Percentiles rank a stretch among this genome's conserved stretches.
Evolutionary conservation across 2,888 invertebrate genomes (phyloP).

Genomic region (Ischnura elegans): DNA sequence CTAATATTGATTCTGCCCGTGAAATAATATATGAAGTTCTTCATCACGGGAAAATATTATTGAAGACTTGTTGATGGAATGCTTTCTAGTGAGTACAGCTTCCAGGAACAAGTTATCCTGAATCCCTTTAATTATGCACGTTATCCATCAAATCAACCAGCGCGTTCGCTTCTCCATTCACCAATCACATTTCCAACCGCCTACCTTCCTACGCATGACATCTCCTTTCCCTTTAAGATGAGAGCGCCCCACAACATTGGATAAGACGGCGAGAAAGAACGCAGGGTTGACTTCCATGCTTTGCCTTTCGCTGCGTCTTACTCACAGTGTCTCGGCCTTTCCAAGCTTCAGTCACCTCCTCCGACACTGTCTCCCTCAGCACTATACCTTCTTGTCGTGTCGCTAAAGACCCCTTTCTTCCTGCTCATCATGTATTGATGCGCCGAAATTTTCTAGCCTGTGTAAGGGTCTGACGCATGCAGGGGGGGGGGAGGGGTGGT

Average conservation of each 20-base stretch:
- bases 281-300: too few relatives aligned
- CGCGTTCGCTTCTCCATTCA: background rate
- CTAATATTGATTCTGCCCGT: too few relatives aligned
- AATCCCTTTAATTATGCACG: background rate
- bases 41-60: too few relatives aligned
- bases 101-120: too few relatives aligned
- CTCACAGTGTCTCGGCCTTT: background rate
- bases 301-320: too few relatives aligned
- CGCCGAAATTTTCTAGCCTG: constrained; percentile 16
- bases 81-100: too few relatives aligned
- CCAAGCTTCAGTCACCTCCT: background rate
- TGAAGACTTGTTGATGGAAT: too few relatives aligned
- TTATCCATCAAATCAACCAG: background rate
- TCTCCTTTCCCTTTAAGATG: too few relatives aligned
- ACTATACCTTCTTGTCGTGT: too few relatives aligned
- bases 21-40: too few relatives aligned
- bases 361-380: background rate
- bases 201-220: background rate
- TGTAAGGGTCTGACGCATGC: background rate
- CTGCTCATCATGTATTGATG: constrained; percentile 46
- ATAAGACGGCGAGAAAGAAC: too few relatives aligned
- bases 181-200: background rate
- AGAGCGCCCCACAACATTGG: background rate
- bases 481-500: background rate
- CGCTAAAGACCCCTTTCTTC: background rate